These are phyloP conservation scores for Sphenodon punctatus DNA, from an alignment of 2,797 vertebrate genomes.

Conservation along the genomic window DNA sequence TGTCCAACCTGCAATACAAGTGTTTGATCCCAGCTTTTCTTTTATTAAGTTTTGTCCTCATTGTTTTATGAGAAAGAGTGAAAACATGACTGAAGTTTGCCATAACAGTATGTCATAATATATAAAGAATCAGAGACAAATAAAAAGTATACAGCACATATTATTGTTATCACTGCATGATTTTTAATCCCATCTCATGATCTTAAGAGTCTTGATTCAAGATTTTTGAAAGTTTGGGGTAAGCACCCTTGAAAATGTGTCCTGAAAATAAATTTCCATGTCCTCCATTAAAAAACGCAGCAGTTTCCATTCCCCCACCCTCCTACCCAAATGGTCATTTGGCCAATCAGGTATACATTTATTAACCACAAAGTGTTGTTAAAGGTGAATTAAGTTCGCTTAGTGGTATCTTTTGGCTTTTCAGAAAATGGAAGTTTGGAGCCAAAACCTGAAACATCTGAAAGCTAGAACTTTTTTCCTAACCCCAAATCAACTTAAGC, in stretches of 20 bases:
- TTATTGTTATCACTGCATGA: too few relatives aligned
- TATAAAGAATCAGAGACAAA: too few relatives aligned
- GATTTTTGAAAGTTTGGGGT: not conserved
- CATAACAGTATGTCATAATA: too few relatives aligned
- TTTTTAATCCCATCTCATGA: not conserved
- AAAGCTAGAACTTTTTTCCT: not conserved
- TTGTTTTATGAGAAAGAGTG: too few relatives aligned
- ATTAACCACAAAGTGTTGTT: not conserved
- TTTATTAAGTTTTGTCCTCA: too few relatives aligned
- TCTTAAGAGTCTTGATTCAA: not conserved
- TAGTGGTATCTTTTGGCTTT: not conserved
- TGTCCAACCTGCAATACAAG: too few relatives aligned
- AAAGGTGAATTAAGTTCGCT: not conserved
- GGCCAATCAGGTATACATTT: not conserved
- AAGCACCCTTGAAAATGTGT: not conserved
- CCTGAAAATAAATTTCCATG: not conserved
- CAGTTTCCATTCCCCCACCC: not conserved
- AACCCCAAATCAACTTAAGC: not conserved
- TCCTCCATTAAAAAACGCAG: not conserved
- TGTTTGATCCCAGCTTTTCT: too few relatives aligned
- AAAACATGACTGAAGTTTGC: too few relatives aligned
- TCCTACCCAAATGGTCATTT: not conserved
- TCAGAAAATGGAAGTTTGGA: not conserved
- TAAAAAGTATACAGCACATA: too few relatives aligned
- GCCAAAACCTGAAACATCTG: constrained; percentile 1